Evolutionary conservation across 2,888 invertebrate genomes (phyloP).

Genomic region (Drosophila monieri): DNA sequence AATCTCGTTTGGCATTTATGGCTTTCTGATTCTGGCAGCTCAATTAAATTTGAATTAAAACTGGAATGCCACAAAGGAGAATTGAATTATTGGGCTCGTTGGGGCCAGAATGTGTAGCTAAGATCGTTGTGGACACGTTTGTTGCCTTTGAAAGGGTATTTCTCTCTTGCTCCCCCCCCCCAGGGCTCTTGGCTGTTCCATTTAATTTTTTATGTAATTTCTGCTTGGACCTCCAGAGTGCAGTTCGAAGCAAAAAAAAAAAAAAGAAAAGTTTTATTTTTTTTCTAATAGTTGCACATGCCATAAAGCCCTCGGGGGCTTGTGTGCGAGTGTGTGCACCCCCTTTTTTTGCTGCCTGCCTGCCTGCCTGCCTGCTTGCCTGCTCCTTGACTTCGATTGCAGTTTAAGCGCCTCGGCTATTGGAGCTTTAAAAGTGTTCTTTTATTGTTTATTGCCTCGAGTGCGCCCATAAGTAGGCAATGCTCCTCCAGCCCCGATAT

Average conservation of each 20-base stretch:
- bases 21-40: background rate
- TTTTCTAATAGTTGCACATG: constrained; percentile 61
- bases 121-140: background rate
- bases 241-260: background rate
- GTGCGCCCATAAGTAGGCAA: constrained; percentile 43
- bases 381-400: constrained; percentile 49
- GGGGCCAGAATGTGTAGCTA: background rate
- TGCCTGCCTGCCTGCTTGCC: background rate
- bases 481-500: constrained; percentile 6
- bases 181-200: constrained; percentile 28
- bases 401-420: constrained; percentile 46
- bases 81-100: background rate
- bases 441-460: constrained; percentile 58
- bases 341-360: background rate
- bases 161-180: background rate
- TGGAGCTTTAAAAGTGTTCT: constrained; percentile 48
- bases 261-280: too few relatives aligned
- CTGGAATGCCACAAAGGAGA: background rate
- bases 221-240: constrained; percentile 19
- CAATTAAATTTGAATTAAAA: background rate
- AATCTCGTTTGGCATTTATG: background rate
- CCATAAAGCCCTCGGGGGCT: constrained; percentile 45
- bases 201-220: constrained; percentile 49
- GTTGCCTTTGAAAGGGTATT: background rate
- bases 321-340: background rate